phyloP scores from a whole-genome alignment of 2,113 vertebrate genomes.

The Callorhinus ursinus region DNA sequence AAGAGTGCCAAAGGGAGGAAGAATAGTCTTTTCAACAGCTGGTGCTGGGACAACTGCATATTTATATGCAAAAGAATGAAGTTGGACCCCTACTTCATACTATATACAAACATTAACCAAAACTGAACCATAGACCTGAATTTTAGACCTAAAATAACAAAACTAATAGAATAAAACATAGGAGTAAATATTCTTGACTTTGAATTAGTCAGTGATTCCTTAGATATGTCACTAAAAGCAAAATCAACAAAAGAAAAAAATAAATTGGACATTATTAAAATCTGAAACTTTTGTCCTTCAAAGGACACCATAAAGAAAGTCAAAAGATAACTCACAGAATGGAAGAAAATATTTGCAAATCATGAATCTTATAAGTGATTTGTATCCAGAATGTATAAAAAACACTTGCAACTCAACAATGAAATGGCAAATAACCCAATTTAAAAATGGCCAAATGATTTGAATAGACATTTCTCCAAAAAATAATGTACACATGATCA shows the following conservation, averaged over 20 bases:
- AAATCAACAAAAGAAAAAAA: background rate
- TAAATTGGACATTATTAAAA: background rate
- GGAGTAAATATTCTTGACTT: background rate
- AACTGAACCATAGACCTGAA: background rate
- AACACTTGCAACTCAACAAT: background rate
- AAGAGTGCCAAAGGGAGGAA: background rate
- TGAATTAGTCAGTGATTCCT: background rate
- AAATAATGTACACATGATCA: background rate
- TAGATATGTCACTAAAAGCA: background rate
- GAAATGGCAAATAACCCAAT: background rate
- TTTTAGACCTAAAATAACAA: background rate
- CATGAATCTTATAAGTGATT: background rate
- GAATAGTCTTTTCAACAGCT: background rate
- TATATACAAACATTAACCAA: background rate
- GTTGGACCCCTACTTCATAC: background rate
- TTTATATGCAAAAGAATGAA: background rate
- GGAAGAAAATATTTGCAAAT: constrained; percentile 12
- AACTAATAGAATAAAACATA: background rate
- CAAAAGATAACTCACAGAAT: background rate
- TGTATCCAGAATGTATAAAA: background rate
- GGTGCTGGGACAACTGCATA: background rate
- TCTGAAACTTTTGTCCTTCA: background rate
- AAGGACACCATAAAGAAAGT: background rate
- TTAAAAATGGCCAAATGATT: background rate
- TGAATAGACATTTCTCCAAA: background rate